Evolutionary conservation across 2,888 invertebrate genomes (phyloP), one percentile per base, ranked within the genome.

Genomic region (Torymus auratus): DNA sequence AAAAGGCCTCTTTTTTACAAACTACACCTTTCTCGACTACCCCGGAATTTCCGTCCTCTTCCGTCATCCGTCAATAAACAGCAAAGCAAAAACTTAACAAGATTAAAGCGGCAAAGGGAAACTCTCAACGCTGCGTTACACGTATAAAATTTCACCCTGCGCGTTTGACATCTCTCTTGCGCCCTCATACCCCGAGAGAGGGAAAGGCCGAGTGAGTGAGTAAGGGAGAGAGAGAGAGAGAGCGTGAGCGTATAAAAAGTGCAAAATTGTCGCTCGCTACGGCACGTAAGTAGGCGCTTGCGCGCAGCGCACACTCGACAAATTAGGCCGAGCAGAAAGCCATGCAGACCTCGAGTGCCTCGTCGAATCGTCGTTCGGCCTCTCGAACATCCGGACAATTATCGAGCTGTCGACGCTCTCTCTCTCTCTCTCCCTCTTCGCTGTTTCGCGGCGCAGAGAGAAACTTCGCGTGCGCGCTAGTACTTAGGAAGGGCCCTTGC

Each of bases 311-410:
- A 41, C 52, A 20, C 71, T 80, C 20, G 68, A 80, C 62, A 72
- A 80, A 76, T 80, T 80, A 72, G 77, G 72, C 72, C 71, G 61
- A 20, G 55, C 14, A 56, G 41, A 70, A 65, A 70, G 58, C 23
- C 50, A 41, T 20, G 3, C 58, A 41, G 41, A 41, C 12, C 64
- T 65, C 17, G 64, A 74, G 23, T 14, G 15, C 28, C 70, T 62
- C 17, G 28, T 70, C 69, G 69, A 79, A 80, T 70, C 23, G 41
- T 56, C 23, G 41, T 56, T 79, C 20, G 58, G 56, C 53, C 73
- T 62, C 68, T 74, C 50, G 56, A 74, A 70, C 15, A 70, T 69
- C 56, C 74, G 52, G 55, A 71, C 61, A 67, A 76, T 76, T 76
- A 71, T 75, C 52, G 77, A 61, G 23, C 53, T 50, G 60, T 20